Base-by-base conservation (phyloP, 1,140 invertebrate genomes). In the Aphelenchoides avenae region DNA sequence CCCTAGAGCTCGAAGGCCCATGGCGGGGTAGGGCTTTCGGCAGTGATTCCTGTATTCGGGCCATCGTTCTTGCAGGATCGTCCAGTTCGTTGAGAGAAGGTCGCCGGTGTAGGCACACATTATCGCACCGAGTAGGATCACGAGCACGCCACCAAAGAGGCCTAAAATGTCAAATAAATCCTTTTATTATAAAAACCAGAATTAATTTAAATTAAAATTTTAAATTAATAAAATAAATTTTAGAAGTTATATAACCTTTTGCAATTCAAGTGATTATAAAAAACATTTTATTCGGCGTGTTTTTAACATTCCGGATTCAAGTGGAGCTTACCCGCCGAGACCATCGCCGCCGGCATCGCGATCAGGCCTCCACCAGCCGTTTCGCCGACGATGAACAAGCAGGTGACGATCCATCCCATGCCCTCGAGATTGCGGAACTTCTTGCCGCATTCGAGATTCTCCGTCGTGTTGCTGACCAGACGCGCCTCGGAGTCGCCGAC, bases 1-100 rank as follows among this genome's bases (percentile, higher is more conserved):
- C 29, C 86, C 86, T 47, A 83, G 75, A 0, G 85, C 82, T 52
- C 81, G 77, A 7, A 82, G 75, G 3, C 83, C 86, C 55, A 87
- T 87, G 1, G 84, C 84, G 4, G 85, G 81, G 73, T 87, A 87
- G 0, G 86, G 86, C 66, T 85, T 84, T 52, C 85, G 73, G 53
- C 82, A 82, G 33, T 80, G 77, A 40, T 75, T 78, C 64, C 82
- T 77, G 73, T 84, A 83, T 55, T 86, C 81, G 0, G 83, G 82
- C 70, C 83, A 84, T 3, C 85, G 71, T 43, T 84, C 82, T 71
- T 86, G 84, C 7, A 87, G 66, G 26, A 87, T 85, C 29, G 82
- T 79, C 86, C 86, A 87, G 74, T 85, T 86, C 43, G 82, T 80
- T 0, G 84, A 84, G 1, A 87, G 76, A n/a, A 76, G 64, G 26